Conservation (phyloP, 2,888 invertebrate genomes). For the Pollenia griseotomentosa region DNA sequence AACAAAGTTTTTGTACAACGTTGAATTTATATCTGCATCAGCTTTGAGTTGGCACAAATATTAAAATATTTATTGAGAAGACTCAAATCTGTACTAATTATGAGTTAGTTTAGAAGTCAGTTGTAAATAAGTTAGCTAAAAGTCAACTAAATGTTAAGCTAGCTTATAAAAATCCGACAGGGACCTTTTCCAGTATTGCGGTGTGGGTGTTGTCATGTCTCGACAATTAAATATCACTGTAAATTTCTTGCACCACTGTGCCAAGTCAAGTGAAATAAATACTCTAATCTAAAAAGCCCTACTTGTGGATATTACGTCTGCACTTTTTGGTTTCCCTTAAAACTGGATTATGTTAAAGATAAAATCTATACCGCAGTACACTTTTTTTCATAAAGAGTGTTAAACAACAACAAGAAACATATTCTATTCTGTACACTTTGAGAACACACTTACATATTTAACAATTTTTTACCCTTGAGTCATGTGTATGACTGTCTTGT, state of each 20-base stretch:
- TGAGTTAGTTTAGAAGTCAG: no score
- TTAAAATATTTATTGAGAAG: no score
- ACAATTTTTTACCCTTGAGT: constrained; percentile 29
- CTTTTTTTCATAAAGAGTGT: neutral
- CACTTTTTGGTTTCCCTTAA: constrained; percentile 35
- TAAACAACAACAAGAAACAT: neutral
- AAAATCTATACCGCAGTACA: constrained; percentile 56
- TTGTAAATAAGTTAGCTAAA: no score
- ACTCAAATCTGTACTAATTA: no score
- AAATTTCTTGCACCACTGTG: neutral
- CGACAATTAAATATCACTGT: no score
- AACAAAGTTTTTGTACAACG: no score
- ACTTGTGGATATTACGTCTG: constrained; percentile 8
- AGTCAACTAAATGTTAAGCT: no score
- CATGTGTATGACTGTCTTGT: constrained; percentile 42
- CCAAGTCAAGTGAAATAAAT: neutral
- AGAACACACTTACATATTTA: constrained; percentile 31
- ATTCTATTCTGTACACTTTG: constrained; percentile 4
- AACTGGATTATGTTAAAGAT: constrained; percentile 45
- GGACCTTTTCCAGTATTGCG: no score
- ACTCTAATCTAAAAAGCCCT: neutral
- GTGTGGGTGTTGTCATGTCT: no score
- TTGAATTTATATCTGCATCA: no score
- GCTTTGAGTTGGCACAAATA: no score
- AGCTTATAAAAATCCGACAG: no score